Base-by-base conservation (phyloP, 2,797 vertebrate species). In the Hyperoplus immaculatus region DNA sequence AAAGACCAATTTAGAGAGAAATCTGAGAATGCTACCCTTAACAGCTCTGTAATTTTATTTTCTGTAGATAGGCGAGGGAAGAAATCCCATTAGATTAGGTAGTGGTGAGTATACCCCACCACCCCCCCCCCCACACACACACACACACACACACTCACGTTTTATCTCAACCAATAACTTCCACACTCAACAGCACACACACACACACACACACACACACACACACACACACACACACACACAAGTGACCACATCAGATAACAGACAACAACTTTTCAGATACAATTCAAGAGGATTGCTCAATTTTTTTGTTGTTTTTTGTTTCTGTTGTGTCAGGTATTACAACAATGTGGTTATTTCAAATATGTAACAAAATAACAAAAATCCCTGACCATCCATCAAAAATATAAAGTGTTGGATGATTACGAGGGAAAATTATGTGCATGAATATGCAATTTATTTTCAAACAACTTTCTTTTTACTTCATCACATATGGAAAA, bases 31-130 rank as follows among this genome's bases (percentile, higher is more conserved):
- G 88, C 83, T 80, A 74, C 83, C 83, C 80, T 87, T 90, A 87
- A 92, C 89, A 85, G 87, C 88, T 90, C 78, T 78, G 58, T 93
- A 94, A 94, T 94, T 82, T 16, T 76, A 92, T 94, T 94, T 93
- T 55, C 84, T 90, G 71, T 56, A 69, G 84, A 87, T 70, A 75
- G 83, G 90, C 87, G 86, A 86, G 68, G 80, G 83, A 89, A 85
- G 29, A 92, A 86, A 92, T 93, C 84, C 78, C 68, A 93, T 94
- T 93, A 93, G 72, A 87, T 88, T 80, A 87, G 88, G 77, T 87
- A 79, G 88, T 87, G 87, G 85, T 88, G 86, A 93, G 87, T 89
- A 76, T 61, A 76, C 49, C 59, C 67, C 81, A 55, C 77, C 78
- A 78, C 78, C 84, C 75, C 74, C 41, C 47, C 49, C 4, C 83